Base-by-base conservation (phyloP, 2,113 vertebrate species). In the Anolis sagrei region DNA sequence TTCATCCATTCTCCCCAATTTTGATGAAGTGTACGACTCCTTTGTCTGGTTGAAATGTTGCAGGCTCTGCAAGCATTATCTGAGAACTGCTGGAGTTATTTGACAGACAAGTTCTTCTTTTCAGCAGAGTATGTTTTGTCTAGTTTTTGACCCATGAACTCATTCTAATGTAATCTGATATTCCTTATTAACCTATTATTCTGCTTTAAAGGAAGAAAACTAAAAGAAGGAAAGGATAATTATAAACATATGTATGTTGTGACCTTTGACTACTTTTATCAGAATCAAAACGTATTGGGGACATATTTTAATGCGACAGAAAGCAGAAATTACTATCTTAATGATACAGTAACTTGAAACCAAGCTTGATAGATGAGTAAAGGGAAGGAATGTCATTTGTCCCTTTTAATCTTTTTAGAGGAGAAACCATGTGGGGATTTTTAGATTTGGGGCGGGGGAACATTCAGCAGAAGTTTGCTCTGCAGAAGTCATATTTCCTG, bases 131-230 rank as follows among this genome's bases (percentile, higher is more conserved):
- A 76, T 91, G 87, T 94, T 95, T 95, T 94, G 88, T 93, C 87
- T 96, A 84, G 83, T 89, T 95, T 95, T 92, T 91, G 92, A 92
- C 87, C 82, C 76, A 32, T 87, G 83, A 92, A 83, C 87, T 93
- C 88, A 88, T 94, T 90, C 84, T 86, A 85, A 74, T 89, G 92
- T 95, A 95, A 95, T 92, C 48, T 90, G 92, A 95, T 95, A 93
- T 93, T 93, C 93, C 81, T 95, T 91, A 94, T 93, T 95, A 93
- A 94, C 79, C 74, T 95, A 88, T 88, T 92, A 93, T 85, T 95
- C 73, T 79, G 72, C 83, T 88, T 93, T 93, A 82, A 82, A 87
- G 92, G 91, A 82, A 82, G 82, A 51, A 34, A 51, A 66, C n/a
- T 1, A 18, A 64, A 39, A 13, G 19, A 76, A 64, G 87, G 85